These are phyloP conservation scores for Odontomachus brunneus DNA, from an alignment of 1,140 invertebrate genomes.

Conservation along the genomic window DNA sequence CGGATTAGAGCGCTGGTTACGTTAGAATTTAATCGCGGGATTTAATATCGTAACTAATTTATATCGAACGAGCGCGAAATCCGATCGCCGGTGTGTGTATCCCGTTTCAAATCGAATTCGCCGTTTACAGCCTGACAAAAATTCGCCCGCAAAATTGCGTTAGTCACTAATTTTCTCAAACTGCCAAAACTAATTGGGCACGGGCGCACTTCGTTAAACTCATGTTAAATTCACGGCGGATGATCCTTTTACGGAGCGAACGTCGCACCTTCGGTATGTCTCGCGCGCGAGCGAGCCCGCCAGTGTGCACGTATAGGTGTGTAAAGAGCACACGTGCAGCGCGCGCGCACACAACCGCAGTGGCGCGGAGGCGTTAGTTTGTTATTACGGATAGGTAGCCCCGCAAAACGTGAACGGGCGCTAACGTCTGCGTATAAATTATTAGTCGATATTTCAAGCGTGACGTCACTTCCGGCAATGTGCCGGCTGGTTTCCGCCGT, in stretches of 20 bases:
- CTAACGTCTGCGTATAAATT: constrained; percentile 83
- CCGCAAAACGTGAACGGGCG: constrained; percentile 74
- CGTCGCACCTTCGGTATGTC: not conserved
- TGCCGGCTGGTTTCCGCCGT: constrained; percentile 81
- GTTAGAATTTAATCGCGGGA: not conserved
- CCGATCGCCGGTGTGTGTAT: no score
- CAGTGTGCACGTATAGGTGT: not conserved
- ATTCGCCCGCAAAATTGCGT: not conserved
- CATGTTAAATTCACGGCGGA: not conserved
- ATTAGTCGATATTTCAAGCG: constrained; percentile 83
- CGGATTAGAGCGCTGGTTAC: not conserved
- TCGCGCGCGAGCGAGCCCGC: no score
- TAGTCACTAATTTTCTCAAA: not conserved
- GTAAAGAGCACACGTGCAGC: constrained; percentile 4
- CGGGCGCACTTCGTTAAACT: not conserved
- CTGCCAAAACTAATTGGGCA: not conserved
- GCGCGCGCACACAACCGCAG: constrained; percentile 32
- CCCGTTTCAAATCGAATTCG: no score
- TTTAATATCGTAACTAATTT: no score
- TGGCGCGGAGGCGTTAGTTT: constrained; percentile 69
- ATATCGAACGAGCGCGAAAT: no score
- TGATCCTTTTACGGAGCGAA: not conserved
- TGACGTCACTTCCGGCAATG: constrained; percentile 84
- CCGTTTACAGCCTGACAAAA: not conserved
- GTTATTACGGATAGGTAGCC: constrained; percentile 72